Conservation (phyloP, 2,797 vertebrate genomes). For the Gadopsis bispinosus region DNA sequence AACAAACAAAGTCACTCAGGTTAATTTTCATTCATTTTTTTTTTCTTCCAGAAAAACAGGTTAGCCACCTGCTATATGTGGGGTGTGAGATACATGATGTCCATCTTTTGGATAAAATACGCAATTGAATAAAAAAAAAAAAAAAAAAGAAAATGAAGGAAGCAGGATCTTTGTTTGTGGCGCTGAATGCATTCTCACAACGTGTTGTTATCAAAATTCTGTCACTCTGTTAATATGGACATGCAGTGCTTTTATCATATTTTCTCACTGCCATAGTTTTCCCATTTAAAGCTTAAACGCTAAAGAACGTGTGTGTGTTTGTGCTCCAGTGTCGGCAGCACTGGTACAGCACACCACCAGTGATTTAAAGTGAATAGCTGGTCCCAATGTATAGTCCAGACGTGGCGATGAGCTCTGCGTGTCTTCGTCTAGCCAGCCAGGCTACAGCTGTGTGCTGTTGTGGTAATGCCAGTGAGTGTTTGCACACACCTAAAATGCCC, state of each 20-base stretch:
- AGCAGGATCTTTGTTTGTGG: background rate
- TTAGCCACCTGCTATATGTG: constrained; percentile 13
- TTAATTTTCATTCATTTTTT: background rate
- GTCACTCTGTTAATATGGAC: background rate
- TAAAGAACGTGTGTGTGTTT: background rate
- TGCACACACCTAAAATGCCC: constrained; percentile 17
- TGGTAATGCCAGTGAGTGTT: constrained; percentile 46
- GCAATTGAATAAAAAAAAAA: constrained; percentile 1
- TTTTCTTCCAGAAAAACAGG: constrained; percentile 11
- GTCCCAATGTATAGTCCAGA: constrained; percentile 44
- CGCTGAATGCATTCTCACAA: constrained; percentile 13
- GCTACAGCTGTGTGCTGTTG: constrained; percentile 43
- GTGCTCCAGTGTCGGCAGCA: constrained; percentile 10
- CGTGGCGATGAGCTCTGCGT: constrained; percentile 42
- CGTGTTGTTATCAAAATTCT: background rate
- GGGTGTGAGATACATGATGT: background rate
- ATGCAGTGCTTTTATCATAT: background rate
- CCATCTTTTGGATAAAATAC: background rate
- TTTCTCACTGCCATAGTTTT: constrained; percentile 20
- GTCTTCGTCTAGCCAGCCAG: constrained; percentile 37
- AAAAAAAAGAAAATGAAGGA: background rate
- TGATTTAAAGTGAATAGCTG: constrained; percentile 28
- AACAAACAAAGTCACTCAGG: constrained; percentile 23
- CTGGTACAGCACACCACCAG: constrained; percentile 11
- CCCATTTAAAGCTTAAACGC: constrained; percentile 10